These are phyloP conservation scores for Oplegnathus fasciatus DNA, from an alignment of 2,113 vertebrate species.

Conservation along the genomic window DNA sequence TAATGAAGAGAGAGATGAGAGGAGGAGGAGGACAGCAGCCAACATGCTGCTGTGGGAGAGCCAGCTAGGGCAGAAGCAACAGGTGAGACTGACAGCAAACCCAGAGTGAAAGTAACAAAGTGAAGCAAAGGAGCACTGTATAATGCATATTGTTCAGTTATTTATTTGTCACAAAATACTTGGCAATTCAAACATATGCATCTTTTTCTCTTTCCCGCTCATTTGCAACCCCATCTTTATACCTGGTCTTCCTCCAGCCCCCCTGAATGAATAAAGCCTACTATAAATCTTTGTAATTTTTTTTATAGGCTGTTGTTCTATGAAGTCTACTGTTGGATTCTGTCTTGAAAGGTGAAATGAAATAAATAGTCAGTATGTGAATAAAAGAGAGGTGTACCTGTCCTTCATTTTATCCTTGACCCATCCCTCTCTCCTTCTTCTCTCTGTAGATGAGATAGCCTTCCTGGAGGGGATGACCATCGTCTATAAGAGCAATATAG, in stretches of 20 bases:
- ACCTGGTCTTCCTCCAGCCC: not conserved
- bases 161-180: too few species aligned
- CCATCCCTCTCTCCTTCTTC: not conserved
- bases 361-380: not conserved
- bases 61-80: too few species aligned
- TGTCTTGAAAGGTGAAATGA: not conserved
- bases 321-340: not conserved
- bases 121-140: too few species aligned
- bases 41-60: too few species aligned
- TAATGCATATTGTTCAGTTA: too few species aligned
- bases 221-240: not conserved
- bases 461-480: conserved; percentile 90
- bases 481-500: conserved; percentile 88
- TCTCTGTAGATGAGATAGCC: conserved; percentile 86
- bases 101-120: too few species aligned
- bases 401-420: not conserved
- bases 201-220: not conserved
- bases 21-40: too few species aligned
- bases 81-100: too few species aligned
- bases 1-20: too few species aligned
- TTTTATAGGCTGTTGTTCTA: not conserved
- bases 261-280: not conserved
- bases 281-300: not conserved
- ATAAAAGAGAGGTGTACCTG: not conserved
- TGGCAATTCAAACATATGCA: too few species aligned